phyloP scores from a whole-genome alignment of 35 echinoderm and acorn worm genomes.

The Lytechinus variegatus region DNA sequence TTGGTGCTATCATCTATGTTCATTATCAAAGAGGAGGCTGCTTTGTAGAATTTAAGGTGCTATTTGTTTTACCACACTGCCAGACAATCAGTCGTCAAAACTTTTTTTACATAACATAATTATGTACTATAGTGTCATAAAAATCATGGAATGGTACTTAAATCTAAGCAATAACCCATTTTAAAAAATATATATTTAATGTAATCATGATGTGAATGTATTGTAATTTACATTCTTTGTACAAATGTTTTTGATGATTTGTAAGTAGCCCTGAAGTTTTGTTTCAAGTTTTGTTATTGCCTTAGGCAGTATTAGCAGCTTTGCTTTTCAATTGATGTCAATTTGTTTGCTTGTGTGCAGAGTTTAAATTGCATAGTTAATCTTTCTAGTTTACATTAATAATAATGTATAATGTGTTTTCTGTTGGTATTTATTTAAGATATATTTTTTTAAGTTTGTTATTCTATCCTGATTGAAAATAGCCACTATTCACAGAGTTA shows the following conservation, averaged over 20 bases:
- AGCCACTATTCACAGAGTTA: neutral
- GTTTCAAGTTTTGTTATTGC: neutral
- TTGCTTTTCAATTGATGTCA: neutral
- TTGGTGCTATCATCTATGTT: neutral
- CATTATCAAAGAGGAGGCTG: neutral
- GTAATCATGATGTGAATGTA: neutral
- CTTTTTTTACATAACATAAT: neutral
- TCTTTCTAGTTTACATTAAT: neutral
- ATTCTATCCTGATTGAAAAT: neutral
- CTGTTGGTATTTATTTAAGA: neutral
- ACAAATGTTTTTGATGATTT: neutral
- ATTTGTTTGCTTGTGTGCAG: neutral
- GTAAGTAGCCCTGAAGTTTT: neutral
- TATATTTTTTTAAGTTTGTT: neutral
- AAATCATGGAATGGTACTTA: neutral
- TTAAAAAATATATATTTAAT: neutral
- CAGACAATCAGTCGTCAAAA: neutral
- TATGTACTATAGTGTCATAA: no score
- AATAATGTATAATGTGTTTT: neutral
- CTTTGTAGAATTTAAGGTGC: neutral
- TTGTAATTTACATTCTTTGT: neutral
- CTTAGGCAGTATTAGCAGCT: neutral
- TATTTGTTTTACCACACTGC: neutral
- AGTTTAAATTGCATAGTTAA: neutral
- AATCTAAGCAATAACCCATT: neutral